Evolutionary conservation across 2,797 vertebrate genomes (phyloP), one percentile per base, ranked within the genome.

Genomic region (Chiloscyllium punctatum): DNA sequence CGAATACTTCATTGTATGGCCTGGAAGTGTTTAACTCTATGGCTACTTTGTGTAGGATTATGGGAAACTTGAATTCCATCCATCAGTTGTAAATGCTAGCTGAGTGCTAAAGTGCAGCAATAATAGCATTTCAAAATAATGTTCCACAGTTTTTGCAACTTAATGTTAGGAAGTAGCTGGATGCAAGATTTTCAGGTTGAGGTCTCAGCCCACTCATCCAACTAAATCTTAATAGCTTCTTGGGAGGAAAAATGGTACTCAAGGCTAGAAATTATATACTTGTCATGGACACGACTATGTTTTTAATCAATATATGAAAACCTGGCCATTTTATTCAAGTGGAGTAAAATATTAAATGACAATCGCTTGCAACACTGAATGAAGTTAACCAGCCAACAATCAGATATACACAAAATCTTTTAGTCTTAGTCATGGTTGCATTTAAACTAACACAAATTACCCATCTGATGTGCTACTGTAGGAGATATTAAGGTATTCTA

Each of bases 251-350:
- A n/a, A n/a, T 4, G 7, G 48, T 30, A 42, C 25, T 51, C 18
- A 53, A 18, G 71, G 71, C 72, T 33, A 74, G 69, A 71, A 27
- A 94, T 69, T 23, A 25, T 48, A 51, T 7, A 48, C 9, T 94
- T 51, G 92, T 69, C 48, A 48, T 42, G 48, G 23, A 74, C 4
- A 27, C 72, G 72, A n/a, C 68, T 30, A 42, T 69, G 90, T 68
- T 92, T 92, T 48, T 51, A 94, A 94, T 94, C 92, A 72, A 94
- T 94, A 74, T 16, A 95, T 74, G 71, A 77, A 92, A 74, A 95
- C 57, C 94, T 21, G 27, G 33, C 69, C 1, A 21, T 95, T 30
- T 51, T 74, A 53, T 18, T 74, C 77, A 7, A 57, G 37, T 3
- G 27, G 2, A 74, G 42, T 51, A 30, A 72, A 74, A 57, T 27